Evolutionary conservation across 2,797 vertebrate genomes (phyloP), one percentile per base, ranked within the genome.

Genomic region (Tolypeutes matacus): DNA sequence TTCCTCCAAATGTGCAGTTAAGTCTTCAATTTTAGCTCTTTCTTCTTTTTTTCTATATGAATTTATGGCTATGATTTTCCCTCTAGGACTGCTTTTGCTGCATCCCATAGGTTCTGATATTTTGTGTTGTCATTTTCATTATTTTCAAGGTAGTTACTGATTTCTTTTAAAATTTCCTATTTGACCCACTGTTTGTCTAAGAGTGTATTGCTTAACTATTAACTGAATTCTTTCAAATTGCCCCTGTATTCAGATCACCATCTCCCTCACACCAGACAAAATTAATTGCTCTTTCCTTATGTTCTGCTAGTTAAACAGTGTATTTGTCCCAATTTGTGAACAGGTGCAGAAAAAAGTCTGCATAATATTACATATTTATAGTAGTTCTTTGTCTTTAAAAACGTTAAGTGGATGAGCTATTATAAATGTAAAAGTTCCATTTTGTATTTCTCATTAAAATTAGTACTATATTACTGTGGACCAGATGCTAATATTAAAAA

Each of bases 391-490:
- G 95, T 96, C 90, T 93, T 75, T 91, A 93, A 95, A 96, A 96
- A 92, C 82, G 90, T 96, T 95, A 95, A 95, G 83, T 96, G 91
- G 93, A 93, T 92, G 94, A 95, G 88, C 86, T 94, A 84, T 96
- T 95, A 95, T 82, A 65, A 95, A 96, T 93, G 65, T 95, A 83
- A 95, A 93, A 92, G 7, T 97, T 91, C 60, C 92, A 92, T 91
- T 96, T 95, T 91, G 62, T 97, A 93, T 94, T 95, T 95, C 92
- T 94, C 58, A 87, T 93, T 96, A 93, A 95, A 96, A 95, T 86
- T 93, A 93, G 73, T 94, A 88, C 53, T 88, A 34, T 86, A 91
- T 92, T 89, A 85, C 89, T 96, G 73, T 97, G 92, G 88, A 73
- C 93, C 93, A 96, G 83, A 97, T 95, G 70, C 75, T 53, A 82